phyloP scores from a whole-genome alignment of 2,113 vertebrate genomes.

The Ctenomys sociabilis region DNA sequence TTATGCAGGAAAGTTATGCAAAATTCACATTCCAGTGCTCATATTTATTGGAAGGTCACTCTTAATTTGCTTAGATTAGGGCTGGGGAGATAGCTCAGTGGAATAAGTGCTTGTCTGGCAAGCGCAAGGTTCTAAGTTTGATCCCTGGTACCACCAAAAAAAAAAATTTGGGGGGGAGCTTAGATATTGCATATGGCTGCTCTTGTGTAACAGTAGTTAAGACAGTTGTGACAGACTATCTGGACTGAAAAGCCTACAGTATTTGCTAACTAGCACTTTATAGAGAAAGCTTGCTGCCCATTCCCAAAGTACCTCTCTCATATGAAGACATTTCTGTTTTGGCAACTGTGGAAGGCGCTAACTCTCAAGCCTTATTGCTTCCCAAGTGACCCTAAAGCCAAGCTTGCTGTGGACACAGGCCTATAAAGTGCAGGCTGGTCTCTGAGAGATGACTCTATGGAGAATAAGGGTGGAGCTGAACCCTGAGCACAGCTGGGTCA shows the following conservation, averaged over 20 bases:
- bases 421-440: background rate
- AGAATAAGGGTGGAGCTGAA: background rate
- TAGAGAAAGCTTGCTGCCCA: background rate
- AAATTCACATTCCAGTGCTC: background rate
- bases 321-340: background rate
- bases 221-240: background rate
- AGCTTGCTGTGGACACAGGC: background rate
- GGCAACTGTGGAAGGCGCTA: background rate
- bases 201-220: background rate
- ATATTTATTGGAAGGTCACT: background rate
- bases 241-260: background rate
- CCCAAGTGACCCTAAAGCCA: background rate
- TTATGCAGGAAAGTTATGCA: background rate
- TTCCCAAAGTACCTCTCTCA: background rate
- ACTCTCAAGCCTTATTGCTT: background rate
- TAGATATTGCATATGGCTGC: background rate
- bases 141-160: too few relatives aligned
- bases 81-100: too few relatives aligned
- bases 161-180: too few relatives aligned
- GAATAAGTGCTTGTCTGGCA: too few relatives aligned
- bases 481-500: background rate
- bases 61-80: background rate
- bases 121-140: too few relatives aligned
- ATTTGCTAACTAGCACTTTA: background rate
- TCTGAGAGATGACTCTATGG: background rate